Conservation (phyloP, 2,888 invertebrate genomes). For the Blastobasis adustella region DNA sequence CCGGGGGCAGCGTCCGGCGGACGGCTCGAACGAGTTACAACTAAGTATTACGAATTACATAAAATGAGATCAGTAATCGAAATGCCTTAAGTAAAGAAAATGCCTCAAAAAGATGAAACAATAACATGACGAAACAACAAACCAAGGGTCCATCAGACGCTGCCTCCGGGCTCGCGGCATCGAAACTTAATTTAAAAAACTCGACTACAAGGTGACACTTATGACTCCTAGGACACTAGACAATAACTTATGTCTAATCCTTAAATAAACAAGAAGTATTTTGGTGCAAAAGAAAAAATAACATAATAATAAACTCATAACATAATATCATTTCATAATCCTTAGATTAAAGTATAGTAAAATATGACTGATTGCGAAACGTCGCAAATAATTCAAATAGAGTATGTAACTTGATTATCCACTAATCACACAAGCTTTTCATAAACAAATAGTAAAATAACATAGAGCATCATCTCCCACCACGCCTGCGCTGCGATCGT, state of each 20-base stretch:
- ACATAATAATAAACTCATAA: constrained; percentile 34
- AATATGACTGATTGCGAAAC: constrained; percentile 55
- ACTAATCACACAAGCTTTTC: constrained; percentile 71
- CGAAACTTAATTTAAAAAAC: constrained; percentile 64
- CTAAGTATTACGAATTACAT: constrained; percentile 32
- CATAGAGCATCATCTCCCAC: constrained; percentile 27
- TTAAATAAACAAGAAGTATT: constrained; percentile 57
- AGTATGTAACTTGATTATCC: constrained; percentile 24
- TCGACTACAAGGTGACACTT: constrained; percentile 69
- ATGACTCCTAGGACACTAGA: constrained; percentile 66
- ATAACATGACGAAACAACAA: constrained; percentile 11
- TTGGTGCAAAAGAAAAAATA: constrained; percentile 56
- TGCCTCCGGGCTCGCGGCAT: constrained; percentile 49
- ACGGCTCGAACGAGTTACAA: constrained; percentile 22
- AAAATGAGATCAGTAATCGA: constrained; percentile 48
- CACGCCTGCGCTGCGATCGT: constrained; percentile 20
- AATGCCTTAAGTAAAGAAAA: constrained; percentile 22
- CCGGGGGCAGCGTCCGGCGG: constrained; percentile 38
- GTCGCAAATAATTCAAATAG: constrained; percentile 43
- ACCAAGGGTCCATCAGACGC: constrained; percentile 25
- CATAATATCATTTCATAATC: constrained; percentile 38
- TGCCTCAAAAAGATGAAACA: constrained; percentile 16
- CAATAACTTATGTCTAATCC: constrained; percentile 64
- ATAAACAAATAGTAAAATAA: constrained; percentile 28
- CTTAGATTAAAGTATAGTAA: constrained; percentile 29